Base-by-base conservation (phyloP, 2,888 invertebrate genomes). In the Phasia obesa region DNA sequence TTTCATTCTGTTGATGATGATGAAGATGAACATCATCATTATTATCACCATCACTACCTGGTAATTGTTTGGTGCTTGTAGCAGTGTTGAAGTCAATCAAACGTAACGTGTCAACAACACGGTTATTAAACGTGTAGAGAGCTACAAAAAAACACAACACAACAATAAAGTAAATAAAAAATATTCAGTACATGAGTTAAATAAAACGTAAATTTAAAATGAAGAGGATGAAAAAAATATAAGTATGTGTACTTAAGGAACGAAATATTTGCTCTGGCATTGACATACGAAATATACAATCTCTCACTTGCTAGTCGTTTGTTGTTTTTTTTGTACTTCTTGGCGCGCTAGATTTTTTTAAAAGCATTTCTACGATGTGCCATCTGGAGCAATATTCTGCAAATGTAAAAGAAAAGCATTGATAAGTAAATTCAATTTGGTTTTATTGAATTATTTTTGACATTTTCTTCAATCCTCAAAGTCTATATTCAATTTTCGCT, bases 91-190 rank as follows among this genome's bases (percentile, higher is more conserved):
- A 82, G 78, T 82, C 82, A 82, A 82, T 82, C 82, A 82, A 78
- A 82, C 74, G 78, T 74, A 74, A 82, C 73, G 74, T 82, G 82
- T 82, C 82, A 82, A 78, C 78, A 77, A 78, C 82, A 74, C 60
- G 73, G 69, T 74, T 82, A 82, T 82, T 82, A 82, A 77, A 78
- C 71, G 55, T 71, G 70, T 25, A 71, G 47, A 70, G n/a, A 57
- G 49, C n/a, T 21, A 19, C 65, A 47, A 67, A 35, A 51, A 13
- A 15, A 44, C 13, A 57, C n/a, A n/a, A n/a, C n/a, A 38, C 9
- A 67, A 31, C 53, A 69, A 23, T 4, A 57, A 38, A 27, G 19
- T 5, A 35, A 5, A 35, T 38, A 35, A 31, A 44, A n/a, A 35
- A 17, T 2, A 19, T 25, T 25, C 25, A 47, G 19, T 25, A 57